Percentiles rank a stretch among this genome's conserved stretches.
phyloP scores from a whole-genome alignment of 1,140 invertebrate genomes.

The Leguminivora glycinivorella region DNA sequence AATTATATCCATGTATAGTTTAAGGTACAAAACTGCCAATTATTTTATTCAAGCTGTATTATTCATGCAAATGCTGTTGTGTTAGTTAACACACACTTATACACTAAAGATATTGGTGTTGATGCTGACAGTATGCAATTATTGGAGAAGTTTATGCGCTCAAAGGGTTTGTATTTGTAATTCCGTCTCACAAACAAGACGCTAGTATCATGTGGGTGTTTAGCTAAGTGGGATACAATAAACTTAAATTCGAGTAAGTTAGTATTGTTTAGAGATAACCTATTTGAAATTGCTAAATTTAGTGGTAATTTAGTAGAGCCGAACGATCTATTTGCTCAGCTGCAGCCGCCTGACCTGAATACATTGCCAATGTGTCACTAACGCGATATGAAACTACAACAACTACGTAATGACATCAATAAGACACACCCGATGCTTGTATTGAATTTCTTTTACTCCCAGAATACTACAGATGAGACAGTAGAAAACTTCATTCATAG shows the following conservation, averaged over 20 bases:
- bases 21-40: not conserved
- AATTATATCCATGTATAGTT: slow-evolving; percentile 9
- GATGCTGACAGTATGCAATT: not conserved
- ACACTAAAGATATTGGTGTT: not conserved
- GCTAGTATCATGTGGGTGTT: not conserved
- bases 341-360: slow-evolving; percentile 65
- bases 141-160: slow-evolving; percentile 16
- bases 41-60: not conserved
- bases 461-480: not conserved
- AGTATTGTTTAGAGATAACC: not conserved
- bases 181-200: slow-evolving; percentile 4
- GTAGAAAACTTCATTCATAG: not conserved
- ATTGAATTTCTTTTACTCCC: slow-evolving; percentile 1
- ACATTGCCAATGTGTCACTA: slow-evolving; percentile 48
- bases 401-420: slow-evolving; percentile 17
- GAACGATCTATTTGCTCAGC: slow-evolving; percentile 73
- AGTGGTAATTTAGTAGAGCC: not conserved
- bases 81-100: not conserved
- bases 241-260: not conserved
- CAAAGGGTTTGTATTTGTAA: not conserved
- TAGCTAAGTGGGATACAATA: not conserved
- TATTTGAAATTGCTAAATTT: slow-evolving; percentile 12
- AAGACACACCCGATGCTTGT: not conserved
- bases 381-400: slow-evolving; percentile 22
- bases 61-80: not conserved